Percentiles rank a stretch among this genome's conserved stretches.
These are phyloP conservation scores for Drosophila robusta DNA, from an alignment of 2,888 invertebrate genomes.

Conservation along the genomic window DNA sequence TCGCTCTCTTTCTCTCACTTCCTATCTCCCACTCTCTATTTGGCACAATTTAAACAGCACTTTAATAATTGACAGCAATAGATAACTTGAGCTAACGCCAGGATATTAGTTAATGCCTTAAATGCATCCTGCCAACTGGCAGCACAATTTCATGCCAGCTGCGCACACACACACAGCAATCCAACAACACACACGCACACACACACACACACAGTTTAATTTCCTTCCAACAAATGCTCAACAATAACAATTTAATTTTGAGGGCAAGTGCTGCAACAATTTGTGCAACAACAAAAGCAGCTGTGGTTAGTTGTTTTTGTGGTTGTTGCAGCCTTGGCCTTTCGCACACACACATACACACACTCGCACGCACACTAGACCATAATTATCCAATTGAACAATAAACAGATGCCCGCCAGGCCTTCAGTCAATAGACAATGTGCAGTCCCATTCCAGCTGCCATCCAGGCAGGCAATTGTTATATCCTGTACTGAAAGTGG, in stretches of 20 bases:
- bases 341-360: constrained; percentile 10
- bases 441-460: constrained; percentile 22
- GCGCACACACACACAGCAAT: constrained; percentile 41
- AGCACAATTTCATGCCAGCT: constrained; percentile 74
- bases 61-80: constrained; percentile 42
- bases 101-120: constrained; percentile 71
- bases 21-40: background rate
- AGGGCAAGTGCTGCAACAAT: constrained; percentile 62
- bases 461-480: constrained; percentile 16
- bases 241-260: constrained; percentile 75
- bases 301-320: constrained; percentile 8
- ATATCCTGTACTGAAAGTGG: background rate
- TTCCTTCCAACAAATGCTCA: constrained; percentile 67
- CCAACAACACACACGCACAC: constrained; percentile 3
- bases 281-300: constrained; percentile 25
- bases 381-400: constrained; percentile 79
- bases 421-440: constrained; percentile 69
- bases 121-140: constrained; percentile 65
- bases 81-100: constrained; percentile 51
- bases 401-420: constrained; percentile 75
- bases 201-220: constrained; percentile 12
- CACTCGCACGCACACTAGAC: constrained; percentile 36
- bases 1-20: background rate
- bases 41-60: constrained; percentile 15
- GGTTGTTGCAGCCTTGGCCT: constrained; percentile 43